Conservation (phyloP, 2,888 invertebrate genomes). For the Catocala sponsa region DNA sequence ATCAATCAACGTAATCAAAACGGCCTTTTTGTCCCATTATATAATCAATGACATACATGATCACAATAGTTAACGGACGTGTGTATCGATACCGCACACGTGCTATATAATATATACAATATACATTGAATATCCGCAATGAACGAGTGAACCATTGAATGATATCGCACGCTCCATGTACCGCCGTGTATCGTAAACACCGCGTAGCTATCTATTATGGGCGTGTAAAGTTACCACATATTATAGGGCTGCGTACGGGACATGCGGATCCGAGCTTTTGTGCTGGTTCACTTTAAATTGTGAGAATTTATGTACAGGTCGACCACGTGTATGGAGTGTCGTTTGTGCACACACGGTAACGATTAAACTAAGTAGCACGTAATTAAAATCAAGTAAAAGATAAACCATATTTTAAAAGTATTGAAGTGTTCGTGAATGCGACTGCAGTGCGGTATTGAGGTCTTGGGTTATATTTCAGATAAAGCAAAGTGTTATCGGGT, state of each 20-base stretch:
- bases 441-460: too few relatives aligned
- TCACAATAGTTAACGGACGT: constrained; percentile 16
- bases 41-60: constrained; percentile 4
- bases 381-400: too few relatives aligned
- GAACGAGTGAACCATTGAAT: constrained; percentile 44
- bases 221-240: neutral
- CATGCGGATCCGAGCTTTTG: neutral
- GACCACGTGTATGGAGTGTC: too few relatives aligned
- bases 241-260: neutral
- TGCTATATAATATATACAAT: constrained; percentile 10
- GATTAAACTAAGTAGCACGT: too few relatives aligned
- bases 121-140: constrained; percentile 14
- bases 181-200: constrained; percentile 21
- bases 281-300: constrained; percentile 1
- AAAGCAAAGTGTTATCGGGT: too few relatives aligned
- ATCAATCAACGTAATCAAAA: neutral
- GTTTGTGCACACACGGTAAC: too few relatives aligned
- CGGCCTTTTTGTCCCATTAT: constrained; percentile 4
- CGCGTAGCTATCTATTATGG: constrained; percentile 1
- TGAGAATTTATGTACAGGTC: constrained; percentile 15
- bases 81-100: constrained; percentile 14
- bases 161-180: constrained; percentile 53
- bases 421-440: too few relatives aligned
- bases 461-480: too few relatives aligned
- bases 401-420: too few relatives aligned